Percentiles rank a stretch among this genome's conserved stretches.
Evolutionary conservation across 2,888 invertebrate species (phyloP).

Genomic region (Eupithecia subfuscata): DNA sequence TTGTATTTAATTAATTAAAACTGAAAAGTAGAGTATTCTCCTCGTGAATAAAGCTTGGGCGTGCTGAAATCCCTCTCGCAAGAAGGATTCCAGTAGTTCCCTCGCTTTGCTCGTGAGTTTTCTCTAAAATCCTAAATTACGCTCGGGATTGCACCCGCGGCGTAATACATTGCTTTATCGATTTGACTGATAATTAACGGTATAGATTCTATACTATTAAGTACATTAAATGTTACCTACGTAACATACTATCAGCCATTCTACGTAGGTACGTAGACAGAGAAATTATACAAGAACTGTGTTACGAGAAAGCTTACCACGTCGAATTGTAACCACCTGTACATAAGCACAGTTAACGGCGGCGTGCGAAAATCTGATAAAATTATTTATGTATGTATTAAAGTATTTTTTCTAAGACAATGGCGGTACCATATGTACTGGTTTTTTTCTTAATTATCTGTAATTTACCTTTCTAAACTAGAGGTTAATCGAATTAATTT

Average conservation of each 20-base stretch:
- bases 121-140: no score
- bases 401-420: constrained; percentile 78
- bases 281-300: not conserved
- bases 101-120: no score
- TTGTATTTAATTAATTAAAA: no score
- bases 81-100: no score
- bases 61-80: no score
- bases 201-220: no score
- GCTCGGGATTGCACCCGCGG: no score
- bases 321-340: constrained; percentile 60
- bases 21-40: no score
- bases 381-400: constrained; percentile 75
- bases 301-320: constrained; percentile 9
- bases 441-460: constrained; percentile 65
- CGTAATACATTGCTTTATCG: no score
- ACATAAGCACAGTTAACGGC: constrained; percentile 66
- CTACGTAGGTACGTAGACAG: not conserved
- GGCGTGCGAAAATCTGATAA: constrained; percentile 83
- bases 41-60: no score
- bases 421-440: constrained; percentile 70
- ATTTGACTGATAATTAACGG: no score
- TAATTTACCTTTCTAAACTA: constrained; percentile 70
- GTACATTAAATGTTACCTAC: no score
- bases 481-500: constrained; percentile 64
- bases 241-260: not conserved